phyloP scores from a whole-genome alignment of 35 echinoderm and acorn worm genomes.

The Strongylocentrotus purpuratus region DNA sequence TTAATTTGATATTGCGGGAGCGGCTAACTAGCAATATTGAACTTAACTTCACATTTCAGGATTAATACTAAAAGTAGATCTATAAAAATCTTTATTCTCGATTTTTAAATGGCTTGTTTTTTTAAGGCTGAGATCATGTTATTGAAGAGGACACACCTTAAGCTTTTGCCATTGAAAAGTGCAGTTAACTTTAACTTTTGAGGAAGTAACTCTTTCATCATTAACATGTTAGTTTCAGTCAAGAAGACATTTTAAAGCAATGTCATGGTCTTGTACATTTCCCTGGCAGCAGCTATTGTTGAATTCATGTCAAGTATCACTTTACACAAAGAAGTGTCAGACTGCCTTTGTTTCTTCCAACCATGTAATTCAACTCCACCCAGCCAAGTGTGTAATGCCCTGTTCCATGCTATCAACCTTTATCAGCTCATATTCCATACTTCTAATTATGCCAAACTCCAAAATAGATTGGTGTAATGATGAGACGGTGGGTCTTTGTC shows the following conservation, averaged over 20 bases:
- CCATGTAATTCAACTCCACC: neutral
- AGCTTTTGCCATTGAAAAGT: too few species aligned
- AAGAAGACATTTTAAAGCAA: neutral
- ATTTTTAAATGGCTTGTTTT: too few species aligned
- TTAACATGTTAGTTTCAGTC: too few species aligned
- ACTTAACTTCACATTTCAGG: too few species aligned
- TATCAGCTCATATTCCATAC: neutral
- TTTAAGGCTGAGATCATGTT: too few species aligned
- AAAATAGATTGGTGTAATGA: neutral
- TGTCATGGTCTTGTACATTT: neutral
- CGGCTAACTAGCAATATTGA: too few species aligned
- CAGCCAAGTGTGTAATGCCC: neutral
- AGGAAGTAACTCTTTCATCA: too few species aligned
- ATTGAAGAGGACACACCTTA: too few species aligned
- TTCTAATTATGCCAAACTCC: neutral
- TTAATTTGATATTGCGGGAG: too few species aligned
- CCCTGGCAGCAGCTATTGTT: neutral
- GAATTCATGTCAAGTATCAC: constrained; percentile 17
- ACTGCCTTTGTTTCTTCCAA: neutral
- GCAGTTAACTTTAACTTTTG: too few species aligned
- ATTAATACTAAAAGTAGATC: too few species aligned
- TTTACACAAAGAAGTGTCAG: constrained; percentile 10
- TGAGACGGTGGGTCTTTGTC: neutral
- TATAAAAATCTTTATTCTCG: too few species aligned
- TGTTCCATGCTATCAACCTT: neutral